Conservation (phyloP, 2,113 vertebrate species). For the Tupaia tana region DNA sequence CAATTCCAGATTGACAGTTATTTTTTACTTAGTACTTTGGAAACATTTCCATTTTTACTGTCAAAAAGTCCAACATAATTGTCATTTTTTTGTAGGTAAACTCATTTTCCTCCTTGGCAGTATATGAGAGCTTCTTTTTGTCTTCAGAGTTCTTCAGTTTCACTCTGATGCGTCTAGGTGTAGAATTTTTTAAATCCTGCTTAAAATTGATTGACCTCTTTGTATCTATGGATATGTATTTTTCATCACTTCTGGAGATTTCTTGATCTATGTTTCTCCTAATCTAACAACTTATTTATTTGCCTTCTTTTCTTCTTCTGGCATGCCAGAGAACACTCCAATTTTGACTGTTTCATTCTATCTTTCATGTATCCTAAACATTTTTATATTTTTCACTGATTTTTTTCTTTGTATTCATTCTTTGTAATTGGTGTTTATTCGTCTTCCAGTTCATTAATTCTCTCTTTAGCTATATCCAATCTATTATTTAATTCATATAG, state of each 20-base stretch:
- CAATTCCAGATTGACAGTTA: not conserved
- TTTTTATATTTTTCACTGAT: not conserved
- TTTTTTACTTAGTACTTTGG: conserved; percentile 19
- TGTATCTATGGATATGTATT: not conserved
- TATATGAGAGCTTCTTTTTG: conserved; percentile 9
- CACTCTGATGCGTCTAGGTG: not conserved
- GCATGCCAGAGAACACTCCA: not conserved
- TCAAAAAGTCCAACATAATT: not conserved
- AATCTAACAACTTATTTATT: not conserved
- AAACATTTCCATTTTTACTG: not conserved
- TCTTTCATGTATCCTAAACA: not conserved
- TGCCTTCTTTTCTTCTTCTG: not conserved
- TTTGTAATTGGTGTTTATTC: not conserved
- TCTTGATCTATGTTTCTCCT: not conserved
- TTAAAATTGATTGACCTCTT: not conserved
- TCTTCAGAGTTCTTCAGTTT: conserved; percentile 15
- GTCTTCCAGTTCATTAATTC: not conserved
- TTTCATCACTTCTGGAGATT: not conserved
- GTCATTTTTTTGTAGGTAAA: not conserved
- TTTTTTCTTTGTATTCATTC: not conserved
- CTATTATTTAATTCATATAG: not conserved
- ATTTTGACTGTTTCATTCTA: not conserved
- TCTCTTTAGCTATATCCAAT: not conserved
- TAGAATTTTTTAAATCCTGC: not conserved
- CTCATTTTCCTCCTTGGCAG: not conserved